These are phyloP conservation scores for Psittacula cyanocephala DNA, from an alignment of 2,113 vertebrate species.

Conservation along the genomic window DNA sequence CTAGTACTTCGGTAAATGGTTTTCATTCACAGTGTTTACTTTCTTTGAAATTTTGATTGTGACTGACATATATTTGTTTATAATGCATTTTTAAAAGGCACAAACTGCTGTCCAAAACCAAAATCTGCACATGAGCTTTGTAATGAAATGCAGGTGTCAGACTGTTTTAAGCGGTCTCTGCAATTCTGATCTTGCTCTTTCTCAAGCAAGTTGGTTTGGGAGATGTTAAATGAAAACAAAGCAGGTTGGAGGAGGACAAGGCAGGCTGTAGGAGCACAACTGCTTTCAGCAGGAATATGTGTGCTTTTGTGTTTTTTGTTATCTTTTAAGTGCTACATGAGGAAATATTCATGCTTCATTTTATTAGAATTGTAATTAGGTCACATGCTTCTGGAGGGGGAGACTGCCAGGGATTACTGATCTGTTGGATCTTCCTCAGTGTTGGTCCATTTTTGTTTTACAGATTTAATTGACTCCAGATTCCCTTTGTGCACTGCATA, in stretches of 20 bases:
- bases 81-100: neutral
- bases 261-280: neutral
- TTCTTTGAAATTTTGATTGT: neutral
- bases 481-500: neutral
- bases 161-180: neutral
- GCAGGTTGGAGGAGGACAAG: neutral
- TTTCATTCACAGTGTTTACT: neutral
- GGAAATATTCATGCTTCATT: conserved; percentile 1
- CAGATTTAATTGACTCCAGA: conserved; percentile 30
- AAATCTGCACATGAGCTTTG: neutral
- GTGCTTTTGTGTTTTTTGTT: neutral
- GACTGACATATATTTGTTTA: neutral
- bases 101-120: neutral
- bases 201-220: neutral
- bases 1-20: neutral
- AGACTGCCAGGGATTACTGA: neutral
- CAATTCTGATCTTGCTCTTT: neutral
- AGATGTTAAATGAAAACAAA: neutral
- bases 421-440: conserved; percentile 16
- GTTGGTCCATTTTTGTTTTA: conserved; percentile 26
- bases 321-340: neutral
- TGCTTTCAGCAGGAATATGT: neutral
- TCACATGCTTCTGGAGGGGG: neutral
- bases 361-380: neutral
- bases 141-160: neutral